Percentiles rank a stretch among this genome's conserved stretches.
These are phyloP conservation scores for Trachelus iudaicus DNA, from an alignment of 2,888 invertebrate species.

Conservation along the genomic window DNA sequence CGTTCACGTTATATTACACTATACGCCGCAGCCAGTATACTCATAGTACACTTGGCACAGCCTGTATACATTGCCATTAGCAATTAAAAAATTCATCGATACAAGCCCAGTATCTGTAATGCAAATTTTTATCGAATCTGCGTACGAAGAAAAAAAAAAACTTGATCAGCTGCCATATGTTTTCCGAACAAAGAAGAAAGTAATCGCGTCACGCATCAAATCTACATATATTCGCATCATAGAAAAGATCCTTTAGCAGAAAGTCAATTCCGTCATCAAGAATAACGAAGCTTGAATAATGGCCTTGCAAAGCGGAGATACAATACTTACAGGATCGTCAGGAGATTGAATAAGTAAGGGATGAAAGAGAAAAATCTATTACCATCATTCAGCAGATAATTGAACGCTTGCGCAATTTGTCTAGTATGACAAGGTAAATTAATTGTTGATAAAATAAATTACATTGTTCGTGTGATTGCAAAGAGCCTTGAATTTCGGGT, in stretches of 20 bases:
- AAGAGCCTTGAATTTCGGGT: slow-evolving; percentile 14
- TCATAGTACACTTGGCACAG: background rate
- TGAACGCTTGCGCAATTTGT: background rate
- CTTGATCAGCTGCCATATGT: background rate
- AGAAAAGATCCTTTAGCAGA: background rate
- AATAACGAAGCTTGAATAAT: background rate
- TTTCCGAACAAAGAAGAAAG: background rate
- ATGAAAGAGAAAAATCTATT: background rate
- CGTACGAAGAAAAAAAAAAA: background rate
- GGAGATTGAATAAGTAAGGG: background rate
- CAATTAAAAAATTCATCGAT: background rate
- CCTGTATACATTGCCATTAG: background rate
- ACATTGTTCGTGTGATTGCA: background rate
- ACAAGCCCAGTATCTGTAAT: background rate
- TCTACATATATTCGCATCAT: background rate
- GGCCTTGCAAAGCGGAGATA: background rate
- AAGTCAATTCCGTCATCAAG: background rate
- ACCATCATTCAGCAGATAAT: background rate
- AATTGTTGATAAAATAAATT: background rate
- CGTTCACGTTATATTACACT: background rate
- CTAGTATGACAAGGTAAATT: background rate
- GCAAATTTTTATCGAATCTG: background rate
- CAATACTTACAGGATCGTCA: background rate
- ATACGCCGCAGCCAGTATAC: background rate
- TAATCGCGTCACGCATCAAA: background rate